Percentiles rank a stretch among this genome's conserved stretches.
Evolutionary conservation across 2,888 invertebrate genomes (phyloP).

Genomic region (Chrysolina haemoptera): DNA sequence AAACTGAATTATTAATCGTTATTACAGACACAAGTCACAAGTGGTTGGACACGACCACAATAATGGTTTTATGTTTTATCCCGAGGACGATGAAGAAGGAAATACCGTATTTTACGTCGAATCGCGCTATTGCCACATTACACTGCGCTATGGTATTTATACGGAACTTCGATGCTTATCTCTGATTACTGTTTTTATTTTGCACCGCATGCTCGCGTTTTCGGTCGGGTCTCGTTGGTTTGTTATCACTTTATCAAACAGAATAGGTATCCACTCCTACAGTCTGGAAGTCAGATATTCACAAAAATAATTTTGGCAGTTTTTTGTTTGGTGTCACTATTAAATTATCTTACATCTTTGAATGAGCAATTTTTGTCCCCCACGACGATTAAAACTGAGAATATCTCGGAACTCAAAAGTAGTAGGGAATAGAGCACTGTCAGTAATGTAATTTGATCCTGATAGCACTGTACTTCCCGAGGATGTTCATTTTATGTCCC

Average conservation of each 20-base stretch:
- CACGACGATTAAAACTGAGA: no score
- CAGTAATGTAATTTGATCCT: no score
- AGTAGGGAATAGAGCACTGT: no score
- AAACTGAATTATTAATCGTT: not conserved
- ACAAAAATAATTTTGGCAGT: no score
- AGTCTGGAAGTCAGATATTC: no score
- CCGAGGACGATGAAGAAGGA: slow-evolving; percentile 10
- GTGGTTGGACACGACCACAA: slow-evolving; percentile 9
- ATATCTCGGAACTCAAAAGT: no score
- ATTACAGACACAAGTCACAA: not conserved
- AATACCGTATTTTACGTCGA: slow-evolving; percentile 25
- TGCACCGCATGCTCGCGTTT: not conserved
- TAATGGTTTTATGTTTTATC: not conserved
- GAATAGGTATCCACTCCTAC: no score
- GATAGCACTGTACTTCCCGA: no score
- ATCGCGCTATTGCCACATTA: slow-evolving; percentile 4
- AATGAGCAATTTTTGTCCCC: no score
- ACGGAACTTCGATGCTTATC: slow-evolving; percentile 2
- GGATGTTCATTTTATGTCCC: no score
- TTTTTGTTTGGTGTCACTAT: no score
- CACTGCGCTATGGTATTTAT: slow-evolving; percentile 18
- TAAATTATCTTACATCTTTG: no score
- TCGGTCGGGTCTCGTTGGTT: not conserved
- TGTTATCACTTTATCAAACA: not conserved
- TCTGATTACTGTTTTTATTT: not conserved